Base-by-base conservation (phyloP, 2,113 vertebrate genomes). In the Agapornis roseicollis region DNA sequence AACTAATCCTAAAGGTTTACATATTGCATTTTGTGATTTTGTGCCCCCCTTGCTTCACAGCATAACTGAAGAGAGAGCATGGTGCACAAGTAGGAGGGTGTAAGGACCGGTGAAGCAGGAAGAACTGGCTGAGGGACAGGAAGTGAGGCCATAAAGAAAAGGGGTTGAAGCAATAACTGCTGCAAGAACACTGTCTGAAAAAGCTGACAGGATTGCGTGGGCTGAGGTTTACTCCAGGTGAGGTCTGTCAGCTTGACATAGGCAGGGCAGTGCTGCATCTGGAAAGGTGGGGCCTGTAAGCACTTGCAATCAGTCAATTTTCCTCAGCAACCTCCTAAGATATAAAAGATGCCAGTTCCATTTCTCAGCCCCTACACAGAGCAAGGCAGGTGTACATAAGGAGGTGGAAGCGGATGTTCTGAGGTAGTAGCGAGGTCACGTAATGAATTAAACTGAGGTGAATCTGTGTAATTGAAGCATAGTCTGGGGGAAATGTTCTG, bases 341-440 rank as follows among this genome's bases (percentile, higher is more conserved):
- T 35, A 52, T 6, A 28, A 28, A 31, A 70, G 33, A 42, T 29
- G 14, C 28, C 13, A 9, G 6, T 35, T 66, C 31, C 8, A 16
- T 73, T 61, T 42, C 46, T 79, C 68, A 39, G 17, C 14, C 28
- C 20, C 24, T 61, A 23, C 15, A 24, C 20, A 63, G 33, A 73
- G 17, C 23, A 24, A 70, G 10, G 12, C 27, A 71, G 64, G 14
- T 0, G 1, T 44, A 61, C 1, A 0, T 68, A 47, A 64, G 20
- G 37, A 19, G 20, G n/a, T 39, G 23, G 58, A 83, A 83, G 23
- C 4, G 8, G 23, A 41, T 70, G 24, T 80, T 63, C 41, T 60
- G 39, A 49, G 22, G 39, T 29, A 60, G 44, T 47, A 42, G 65
- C 24, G 39, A 86, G 35, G 55, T 50, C 15, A 3, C 3, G 9